phyloP scores from a whole-genome alignment of 2,113 vertebrate genomes.

The Aramus guarauna region DNA sequence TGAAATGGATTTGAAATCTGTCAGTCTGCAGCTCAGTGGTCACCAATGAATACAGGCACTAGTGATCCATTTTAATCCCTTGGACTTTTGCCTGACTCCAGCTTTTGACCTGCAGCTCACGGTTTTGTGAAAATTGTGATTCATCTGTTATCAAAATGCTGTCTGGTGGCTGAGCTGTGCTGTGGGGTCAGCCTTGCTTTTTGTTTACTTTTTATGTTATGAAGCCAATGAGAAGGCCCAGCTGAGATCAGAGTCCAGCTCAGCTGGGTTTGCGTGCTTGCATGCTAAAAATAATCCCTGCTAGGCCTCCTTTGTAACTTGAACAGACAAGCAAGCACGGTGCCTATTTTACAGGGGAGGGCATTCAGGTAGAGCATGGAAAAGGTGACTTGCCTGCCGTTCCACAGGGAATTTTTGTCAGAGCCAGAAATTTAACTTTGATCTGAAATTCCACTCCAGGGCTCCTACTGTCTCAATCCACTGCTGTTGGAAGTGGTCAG shows the following conservation, averaged over 20 bases:
- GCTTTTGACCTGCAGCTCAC: background rate
- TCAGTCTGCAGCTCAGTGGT: background rate
- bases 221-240: background rate
- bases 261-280: background rate
- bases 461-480: background rate
- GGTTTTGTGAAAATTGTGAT: background rate
- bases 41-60: background rate
- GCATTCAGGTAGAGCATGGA: background rate
- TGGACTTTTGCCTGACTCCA: background rate
- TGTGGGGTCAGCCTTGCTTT: background rate
- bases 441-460: background rate
- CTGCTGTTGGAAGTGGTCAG: background rate
- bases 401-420: background rate
- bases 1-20: background rate
- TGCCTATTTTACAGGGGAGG: background rate
- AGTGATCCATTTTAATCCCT: background rate
- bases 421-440: background rate
- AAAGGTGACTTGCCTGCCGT: background rate
- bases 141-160: background rate
- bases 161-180: background rate
- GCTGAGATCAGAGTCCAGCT: conserved; percentile 27
- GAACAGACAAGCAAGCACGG: background rate
- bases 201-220: conserved; percentile 5
- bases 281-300: background rate
- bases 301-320: background rate